phyloP scores from a whole-genome alignment of 2,113 vertebrate genomes.

The Smithornis capensis region DNA sequence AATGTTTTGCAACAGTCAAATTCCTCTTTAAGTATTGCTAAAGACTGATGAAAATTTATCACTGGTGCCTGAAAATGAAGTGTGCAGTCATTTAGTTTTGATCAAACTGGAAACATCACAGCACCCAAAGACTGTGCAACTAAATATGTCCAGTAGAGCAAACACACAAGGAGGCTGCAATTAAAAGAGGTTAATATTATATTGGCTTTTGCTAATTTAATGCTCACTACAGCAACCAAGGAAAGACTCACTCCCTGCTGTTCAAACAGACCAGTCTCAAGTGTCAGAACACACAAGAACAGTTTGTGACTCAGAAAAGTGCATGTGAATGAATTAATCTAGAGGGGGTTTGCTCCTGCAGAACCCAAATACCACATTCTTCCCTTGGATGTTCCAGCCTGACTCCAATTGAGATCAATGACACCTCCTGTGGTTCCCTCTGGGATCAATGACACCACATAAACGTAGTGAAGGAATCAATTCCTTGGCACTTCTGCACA shows the following conservation, averaged over 20 bases:
- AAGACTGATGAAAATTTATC: background rate
- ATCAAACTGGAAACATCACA: background rate
- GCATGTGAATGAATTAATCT: background rate
- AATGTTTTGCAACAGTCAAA: background rate
- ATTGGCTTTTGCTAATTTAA: background rate
- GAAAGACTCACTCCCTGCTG: background rate
- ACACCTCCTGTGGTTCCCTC: background rate
- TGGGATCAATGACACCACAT: background rate
- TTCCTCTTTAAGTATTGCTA: background rate
- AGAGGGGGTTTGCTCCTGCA: background rate
- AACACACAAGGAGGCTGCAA: background rate
- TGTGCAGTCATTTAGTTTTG: background rate
- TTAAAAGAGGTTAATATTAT: slow-evolving; percentile 64
- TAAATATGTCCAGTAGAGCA: slow-evolving; percentile 30
- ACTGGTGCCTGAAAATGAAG: background rate
- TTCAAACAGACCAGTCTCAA: background rate
- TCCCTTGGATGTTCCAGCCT: background rate
- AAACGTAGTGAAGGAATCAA: background rate
- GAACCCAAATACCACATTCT: background rate
- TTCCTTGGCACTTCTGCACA: background rate
- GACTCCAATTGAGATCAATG: background rate
- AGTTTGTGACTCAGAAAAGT: background rate
- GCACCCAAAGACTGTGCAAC: background rate
- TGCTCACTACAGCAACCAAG: slow-evolving; percentile 54
- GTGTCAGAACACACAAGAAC: background rate